phyloP scores from a whole-genome alignment of 1,140 invertebrate species.

The Zophobas atratus region DNA sequence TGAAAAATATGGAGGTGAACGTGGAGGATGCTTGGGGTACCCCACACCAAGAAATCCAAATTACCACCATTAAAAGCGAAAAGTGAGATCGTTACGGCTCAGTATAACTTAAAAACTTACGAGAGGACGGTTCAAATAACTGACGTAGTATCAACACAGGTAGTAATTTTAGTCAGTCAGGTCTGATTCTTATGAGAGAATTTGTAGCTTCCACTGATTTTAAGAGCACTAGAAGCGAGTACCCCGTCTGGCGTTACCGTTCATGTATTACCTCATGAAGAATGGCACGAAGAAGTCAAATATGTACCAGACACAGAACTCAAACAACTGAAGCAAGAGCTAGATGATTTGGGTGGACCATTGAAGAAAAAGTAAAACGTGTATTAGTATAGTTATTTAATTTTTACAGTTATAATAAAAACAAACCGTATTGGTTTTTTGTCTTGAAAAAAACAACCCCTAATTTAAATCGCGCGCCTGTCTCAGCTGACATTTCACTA shows the following conservation, averaged over 20 bases:
- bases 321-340: constrained; percentile 78
- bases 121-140: constrained; percentile 82
- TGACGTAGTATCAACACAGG: constrained; percentile 61
- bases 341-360: constrained; percentile 74
- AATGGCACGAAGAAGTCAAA: constrained; percentile 76
- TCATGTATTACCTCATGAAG: constrained; percentile 73
- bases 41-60: constrained; percentile 77
- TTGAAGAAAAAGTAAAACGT: constrained; percentile 69
- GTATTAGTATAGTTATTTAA: too few relatives aligned
- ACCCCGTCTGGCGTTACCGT: constrained; percentile 84
- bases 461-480: too few relatives aligned
- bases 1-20: constrained; percentile 81
- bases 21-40: constrained; percentile 84
- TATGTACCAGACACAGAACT: constrained; percentile 87
- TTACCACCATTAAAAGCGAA: constrained; percentile 80
- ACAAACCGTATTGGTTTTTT: too few relatives aligned
- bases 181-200: background rate
- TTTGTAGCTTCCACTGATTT: constrained; percentile 73
- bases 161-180: constrained; percentile 42
- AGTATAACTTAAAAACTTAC: constrained; percentile 83
- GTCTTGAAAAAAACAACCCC: too few relatives aligned
- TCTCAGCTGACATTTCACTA: background rate
- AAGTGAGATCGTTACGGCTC: constrained; percentile 75
- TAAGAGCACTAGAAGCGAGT: constrained; percentile 80
- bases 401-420: too few relatives aligned